Percentiles rank a stretch among this genome's conserved stretches.
These are phyloP conservation scores for Porites evermanni DNA, from an alignment of 92 coral and sea anemone genomes.

Conservation along the genomic window DNA sequence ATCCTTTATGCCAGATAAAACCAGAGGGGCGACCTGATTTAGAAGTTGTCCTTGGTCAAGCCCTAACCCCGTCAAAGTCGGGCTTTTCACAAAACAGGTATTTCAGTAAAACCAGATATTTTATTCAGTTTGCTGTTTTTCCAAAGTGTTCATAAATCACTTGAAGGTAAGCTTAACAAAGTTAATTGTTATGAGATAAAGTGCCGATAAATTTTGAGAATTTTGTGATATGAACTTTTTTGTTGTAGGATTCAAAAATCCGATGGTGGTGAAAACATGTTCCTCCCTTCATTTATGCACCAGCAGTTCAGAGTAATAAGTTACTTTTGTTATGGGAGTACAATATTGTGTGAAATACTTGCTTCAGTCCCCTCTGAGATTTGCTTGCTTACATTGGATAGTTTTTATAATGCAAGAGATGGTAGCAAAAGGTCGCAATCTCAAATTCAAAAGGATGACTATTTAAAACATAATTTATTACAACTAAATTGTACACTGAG, in stretches of 20 bases:
- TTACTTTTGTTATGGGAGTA: not conserved
- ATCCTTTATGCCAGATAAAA: slow-evolving; percentile 87
- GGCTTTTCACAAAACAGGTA: slow-evolving; percentile 37
- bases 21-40: slow-evolving; percentile 93
- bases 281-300: slow-evolving; percentile 55
- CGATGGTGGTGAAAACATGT: slow-evolving; percentile 46
- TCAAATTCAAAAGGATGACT: not conserved
- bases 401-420: too few relatives aligned
- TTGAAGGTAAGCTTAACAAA: not conserved
- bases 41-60: slow-evolving; percentile 76
- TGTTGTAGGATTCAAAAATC: slow-evolving; percentile 5
- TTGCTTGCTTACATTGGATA: too few relatives aligned
- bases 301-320: slow-evolving; percentile 49
- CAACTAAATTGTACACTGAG: not conserved
- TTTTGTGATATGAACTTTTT: not conserved
- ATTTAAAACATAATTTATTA: too few relatives aligned
- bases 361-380: too few relatives aligned
- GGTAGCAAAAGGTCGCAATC: too few relatives aligned
- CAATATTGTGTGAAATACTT: too few relatives aligned
- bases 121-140: too few relatives aligned
- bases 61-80: slow-evolving; percentile 28
- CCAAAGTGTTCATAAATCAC: too few relatives aligned
- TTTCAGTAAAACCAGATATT: not conserved
- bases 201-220: not conserved
- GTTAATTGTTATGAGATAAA: not conserved